phyloP scores from a whole-genome alignment of 2,888 invertebrate species.

The Drosophila pseudotakahashii region DNA sequence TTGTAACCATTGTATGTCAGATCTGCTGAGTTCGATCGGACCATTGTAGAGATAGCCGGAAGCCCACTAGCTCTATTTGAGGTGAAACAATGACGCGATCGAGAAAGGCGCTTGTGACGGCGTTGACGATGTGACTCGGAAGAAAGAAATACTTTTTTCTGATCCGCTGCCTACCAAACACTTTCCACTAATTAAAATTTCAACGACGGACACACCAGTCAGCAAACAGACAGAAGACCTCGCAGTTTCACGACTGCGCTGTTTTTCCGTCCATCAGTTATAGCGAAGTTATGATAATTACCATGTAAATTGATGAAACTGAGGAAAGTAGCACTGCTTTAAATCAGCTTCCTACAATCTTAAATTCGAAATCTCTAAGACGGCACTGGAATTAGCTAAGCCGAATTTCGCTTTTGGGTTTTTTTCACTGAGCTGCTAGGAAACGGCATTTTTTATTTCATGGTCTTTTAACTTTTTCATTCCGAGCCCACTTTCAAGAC shows the following conservation, averaged over 20 bases:
- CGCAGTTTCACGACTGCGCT: slow-evolving; percentile 46
- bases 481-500: too few relatives aligned
- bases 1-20: too few relatives aligned
- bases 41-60: too few relatives aligned
- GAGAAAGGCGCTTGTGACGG: slow-evolving; percentile 1
- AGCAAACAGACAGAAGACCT: slow-evolving; percentile 26
- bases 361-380: slow-evolving; percentile 47
- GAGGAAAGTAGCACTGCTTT: slow-evolving; percentile 57
- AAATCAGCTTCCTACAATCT: slow-evolving; percentile 31
- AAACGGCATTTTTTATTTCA: too few relatives aligned
- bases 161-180: slow-evolving; percentile 53
- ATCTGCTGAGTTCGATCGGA: too few relatives aligned
- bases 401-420: slow-evolving; percentile 55
- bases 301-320: slow-evolving; percentile 67
- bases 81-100: too few relatives aligned
- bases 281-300: slow-evolving; percentile 74
- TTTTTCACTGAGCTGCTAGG: slow-evolving; percentile 26
- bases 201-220: slow-evolving; percentile 48
- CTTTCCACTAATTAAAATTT: slow-evolving; percentile 81
- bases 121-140: slow-evolving; percentile 2
- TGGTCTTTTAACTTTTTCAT: too few relatives aligned
- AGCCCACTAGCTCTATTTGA: too few relatives aligned
- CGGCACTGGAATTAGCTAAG: slow-evolving; percentile 26
- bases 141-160: slow-evolving; percentile 41
- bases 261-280: slow-evolving; percentile 37